Evolutionary conservation across 2,888 invertebrate genomes (phyloP), one percentile per base, ranked within the genome.

Genomic region (Ligdia adustata): DNA sequence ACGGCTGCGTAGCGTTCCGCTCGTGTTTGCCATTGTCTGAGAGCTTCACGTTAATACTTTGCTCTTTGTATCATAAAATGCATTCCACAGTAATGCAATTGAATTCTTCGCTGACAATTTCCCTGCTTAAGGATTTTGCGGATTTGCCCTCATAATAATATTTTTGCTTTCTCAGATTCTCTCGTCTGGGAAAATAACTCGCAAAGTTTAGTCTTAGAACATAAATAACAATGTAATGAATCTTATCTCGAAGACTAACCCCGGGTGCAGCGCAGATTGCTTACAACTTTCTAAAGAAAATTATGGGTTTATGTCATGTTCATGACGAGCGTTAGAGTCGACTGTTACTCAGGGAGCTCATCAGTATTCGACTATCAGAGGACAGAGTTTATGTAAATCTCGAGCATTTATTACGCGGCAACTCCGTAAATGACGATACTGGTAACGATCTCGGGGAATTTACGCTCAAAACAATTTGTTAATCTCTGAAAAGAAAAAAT

Each of bases 1-100:
- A 70, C 69, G 65, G 69, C 60, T 70, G 66, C 70, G 71, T 73
- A 70, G 61, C 69, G 72, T 82, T 78, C 74, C 72, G 71, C 65
- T 72, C 70, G 64, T 82, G 67, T 85, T 85, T 82, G 74, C 79
- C 70, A 79, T 82, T 81, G 84, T 85, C 83, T 83, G 79, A 83
- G 70, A 76, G 79, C 76, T 73, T 69, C 62, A 70, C 74, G 66
- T 70, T 81, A 80, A 79, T 81, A 77, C 72, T 71, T 71, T 64
- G 63, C 71, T 69, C 66, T 74, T 75, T 78, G 69, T 75, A 75
- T 67, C 71, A 66, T 60, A 77, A 75, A 80, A 79, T 75, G 69
- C 69, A 73, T 75, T 77, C 64, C 60, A 64, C 58, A 64, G 62
- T 71, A 77, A 77, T 72, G 69, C 70, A 69, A 75, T 73, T 69